These are phyloP conservation scores for Callosobruchus maculatus DNA, from an alignment of 2,888 invertebrate genomes.

Conservation along the genomic window DNA sequence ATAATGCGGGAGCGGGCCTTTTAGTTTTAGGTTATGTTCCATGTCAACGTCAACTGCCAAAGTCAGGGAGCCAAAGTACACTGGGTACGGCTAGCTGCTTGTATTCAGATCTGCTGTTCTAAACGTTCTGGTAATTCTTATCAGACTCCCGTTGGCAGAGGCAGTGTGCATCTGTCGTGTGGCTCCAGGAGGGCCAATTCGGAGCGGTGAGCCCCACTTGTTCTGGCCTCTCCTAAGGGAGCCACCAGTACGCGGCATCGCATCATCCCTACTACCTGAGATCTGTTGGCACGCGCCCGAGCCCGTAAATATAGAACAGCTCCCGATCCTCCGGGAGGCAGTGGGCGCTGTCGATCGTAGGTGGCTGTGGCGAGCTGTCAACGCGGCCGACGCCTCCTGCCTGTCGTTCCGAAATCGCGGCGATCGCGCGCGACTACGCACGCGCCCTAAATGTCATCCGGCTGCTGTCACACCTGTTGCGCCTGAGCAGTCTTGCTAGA, in stretches of 20 bases:
- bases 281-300: slow-evolving; percentile 50
- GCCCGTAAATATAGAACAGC: slow-evolving; percentile 51
- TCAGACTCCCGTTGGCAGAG: no score
- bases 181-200: slow-evolving; percentile 40
- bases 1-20: no score
- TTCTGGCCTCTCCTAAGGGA: slow-evolving; percentile 11
- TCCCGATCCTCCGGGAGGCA: slow-evolving; percentile 44
- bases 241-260: slow-evolving; percentile 8
- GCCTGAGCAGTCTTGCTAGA: no score
- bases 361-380: slow-evolving; percentile 4
- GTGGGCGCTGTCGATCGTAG: slow-evolving; percentile 30
- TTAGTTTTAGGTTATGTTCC: no score
- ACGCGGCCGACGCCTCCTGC: slow-evolving; percentile 18
- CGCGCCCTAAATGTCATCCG: background rate
- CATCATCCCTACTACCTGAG: slow-evolving; percentile 40
- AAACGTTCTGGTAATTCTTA: no score
- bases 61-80: no score
- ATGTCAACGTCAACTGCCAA: no score
- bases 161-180: background rate
- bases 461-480: slow-evolving; percentile 23
- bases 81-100: no score
- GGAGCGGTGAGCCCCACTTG: slow-evolving; percentile 19
- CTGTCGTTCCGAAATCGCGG: slow-evolving; percentile 12
- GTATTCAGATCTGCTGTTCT: no score
- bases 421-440: slow-evolving; percentile 18